Evolutionary conservation across 2,888 invertebrate species (phyloP), one percentile per base, ranked within the genome.

Genomic region (Aricia artaxerxes): DNA sequence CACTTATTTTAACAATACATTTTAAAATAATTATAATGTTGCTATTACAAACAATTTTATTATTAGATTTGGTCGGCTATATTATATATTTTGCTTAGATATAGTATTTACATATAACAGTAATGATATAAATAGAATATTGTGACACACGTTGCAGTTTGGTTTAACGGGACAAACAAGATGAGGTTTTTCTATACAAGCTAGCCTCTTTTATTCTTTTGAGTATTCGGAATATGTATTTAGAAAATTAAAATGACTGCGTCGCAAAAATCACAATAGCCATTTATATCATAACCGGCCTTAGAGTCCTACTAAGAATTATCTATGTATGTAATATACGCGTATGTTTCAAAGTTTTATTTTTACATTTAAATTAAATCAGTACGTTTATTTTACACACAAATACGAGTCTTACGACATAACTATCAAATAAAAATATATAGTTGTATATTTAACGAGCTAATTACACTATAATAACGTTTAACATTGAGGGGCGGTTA

Each of bases 1-100:
- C 35, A 35, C 35, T 76, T 53, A 53, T 40, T 11, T 44, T 53
- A 76, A 76, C 57, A 75, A 76, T 31, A 76, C 57, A 57, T 53
- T 75, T 31, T 16, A 73, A 76, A 76, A 57, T 53, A 16, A 76
- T 57, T 35, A 57, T 76, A 75, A 16, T 76, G 57, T 76, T 49
- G 57, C 76, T 76, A 76, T 16, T 53, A 53, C 57, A 75, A 75
- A 75, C 75, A 35, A 57, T 38, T 75, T 57, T 76, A 57, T 57
- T 57, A 76, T 76, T 57, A 76, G 35, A 57, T 76, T 76, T 76
- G 76, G 76, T 76, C 76, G 76, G 76, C 76, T 76, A 76, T 76
- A 57, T 35, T 76, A 49, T 53, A 53, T 76, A 76, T 76, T 53
- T 76, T 76, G 38, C 76, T 76, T 76, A 76, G 11, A 16, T 16